Base-by-base conservation (phyloP, 2,113 vertebrate species). In the Chaetura pelagica region DNA sequence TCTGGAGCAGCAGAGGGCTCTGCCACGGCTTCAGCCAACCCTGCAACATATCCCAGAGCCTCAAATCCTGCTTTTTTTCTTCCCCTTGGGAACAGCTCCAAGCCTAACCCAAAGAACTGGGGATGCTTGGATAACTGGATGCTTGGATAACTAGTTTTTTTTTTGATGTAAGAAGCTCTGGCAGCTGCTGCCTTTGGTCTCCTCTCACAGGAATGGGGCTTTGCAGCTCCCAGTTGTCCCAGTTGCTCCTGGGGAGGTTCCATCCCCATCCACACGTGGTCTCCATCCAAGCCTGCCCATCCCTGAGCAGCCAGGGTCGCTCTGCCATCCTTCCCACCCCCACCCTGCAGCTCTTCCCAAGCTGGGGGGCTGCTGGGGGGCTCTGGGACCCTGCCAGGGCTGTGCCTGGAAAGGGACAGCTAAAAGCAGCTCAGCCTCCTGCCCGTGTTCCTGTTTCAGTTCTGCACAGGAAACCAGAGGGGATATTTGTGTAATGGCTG, bases 401-500 rank as follows among this genome's bases (percentile, higher is more conserved):
- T 76, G 15, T 88, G 78, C 62, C 44, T 0, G 2, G 22, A 3
- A 42, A 74, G 67, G 6, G 7, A 30, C 0, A 0, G 71, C 78
- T 94, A 89, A 78, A 94, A 94, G 79, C 58, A 89, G 77, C 32
- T 87, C 42, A 58, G 5, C 52, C 72, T 90, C 10, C 22, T 81
- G 81, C 46, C 61, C 1, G 0, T 62, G 69, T 94, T 96, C 95
- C 88, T 89, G 88, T 96, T 96, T 90, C 26, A 3, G 62, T 84
- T 95, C 71, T 67, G 71, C 66, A 26, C 83, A 94, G 95, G 95
- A 97, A 97, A 84, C 87, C 59, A 69, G 66, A 69, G 57, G 74
- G 89, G 76, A 80, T 95, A 89, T 96, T 97, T 96, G 40, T 96
- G 84, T 93, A 88, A 69, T 17, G 38, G 58, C 77, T 71, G 42